phyloP scores from a whole-genome alignment of 2,888 invertebrate species.

The Trissolcus brochymenae region DNA sequence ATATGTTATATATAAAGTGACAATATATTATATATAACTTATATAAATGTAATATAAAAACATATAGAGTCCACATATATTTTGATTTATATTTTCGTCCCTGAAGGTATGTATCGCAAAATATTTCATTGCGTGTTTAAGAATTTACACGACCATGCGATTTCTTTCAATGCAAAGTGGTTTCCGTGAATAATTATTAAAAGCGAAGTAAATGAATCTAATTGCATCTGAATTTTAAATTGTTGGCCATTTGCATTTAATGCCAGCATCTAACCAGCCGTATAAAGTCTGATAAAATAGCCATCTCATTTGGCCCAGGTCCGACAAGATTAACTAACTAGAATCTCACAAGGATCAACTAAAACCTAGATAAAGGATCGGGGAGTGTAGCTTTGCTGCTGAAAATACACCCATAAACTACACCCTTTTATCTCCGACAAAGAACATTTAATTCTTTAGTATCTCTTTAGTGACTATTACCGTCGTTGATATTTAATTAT shows the following conservation, averaged over 20 bases:
- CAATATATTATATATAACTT: no score
- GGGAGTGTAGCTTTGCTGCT: constrained; percentile 9
- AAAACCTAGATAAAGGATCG: constrained; percentile 42
- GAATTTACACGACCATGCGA: constrained; percentile 49
- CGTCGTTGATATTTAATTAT: constrained; percentile 21
- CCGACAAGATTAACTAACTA: constrained; percentile 52
- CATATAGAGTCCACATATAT: no score
- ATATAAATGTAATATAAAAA: no score
- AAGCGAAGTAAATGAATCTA: constrained; percentile 71
- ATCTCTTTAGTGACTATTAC: constrained; percentile 10
- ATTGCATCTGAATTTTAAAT: constrained; percentile 74
- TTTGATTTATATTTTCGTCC: no score
- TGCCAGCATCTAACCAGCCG: constrained; percentile 66
- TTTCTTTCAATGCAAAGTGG: constrained; percentile 51
- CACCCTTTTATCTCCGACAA: constrained; percentile 31
- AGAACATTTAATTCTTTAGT: constrained; percentile 25
- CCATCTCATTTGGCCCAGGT: constrained; percentile 39
- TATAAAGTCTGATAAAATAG: constrained; percentile 62
- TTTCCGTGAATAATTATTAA: constrained; percentile 63
- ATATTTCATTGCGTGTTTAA: constrained; percentile 22
- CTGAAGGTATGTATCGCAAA: constrained; percentile 7
- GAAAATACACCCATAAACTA: constrained; percentile 37
- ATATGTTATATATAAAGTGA: no score
- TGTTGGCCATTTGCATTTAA: constrained; percentile 70
- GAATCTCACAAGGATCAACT: constrained; percentile 48